These are phyloP conservation scores for Caiman crocodilus DNA, from an alignment of 2,797 vertebrate genomes.

Conservation along the genomic window DNA sequence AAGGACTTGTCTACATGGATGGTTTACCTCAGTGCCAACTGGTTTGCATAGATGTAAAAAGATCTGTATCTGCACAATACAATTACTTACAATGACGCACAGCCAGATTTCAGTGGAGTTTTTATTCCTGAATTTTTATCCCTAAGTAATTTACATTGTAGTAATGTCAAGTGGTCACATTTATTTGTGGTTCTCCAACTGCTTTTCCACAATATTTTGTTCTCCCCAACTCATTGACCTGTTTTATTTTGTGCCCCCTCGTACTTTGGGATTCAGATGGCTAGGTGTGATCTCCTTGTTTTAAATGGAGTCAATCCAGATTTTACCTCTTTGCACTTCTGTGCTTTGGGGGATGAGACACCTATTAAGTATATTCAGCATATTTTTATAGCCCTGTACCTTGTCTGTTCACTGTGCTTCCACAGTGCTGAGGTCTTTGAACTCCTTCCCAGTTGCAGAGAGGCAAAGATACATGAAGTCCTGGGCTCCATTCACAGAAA, in stretches of 20 bases:
- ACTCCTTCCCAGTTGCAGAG: too few species aligned
- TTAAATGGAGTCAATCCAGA: background rate
- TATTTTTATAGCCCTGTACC: background rate
- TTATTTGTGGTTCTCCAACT: background rate
- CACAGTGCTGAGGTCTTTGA: rapidly evolving
- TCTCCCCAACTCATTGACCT: conserved; percentile 16
- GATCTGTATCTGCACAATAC: background rate
- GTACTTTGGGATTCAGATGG: conserved; percentile 1
- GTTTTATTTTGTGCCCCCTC: conserved; percentile 8
- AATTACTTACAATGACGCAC: background rate
- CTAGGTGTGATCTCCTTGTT: background rate
- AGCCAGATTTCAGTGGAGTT: conserved; percentile 19
- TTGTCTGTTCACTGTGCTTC: background rate
- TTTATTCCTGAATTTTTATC: conserved; percentile 16
- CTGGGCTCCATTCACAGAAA: too few species aligned
- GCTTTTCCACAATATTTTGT: conserved; percentile 27
- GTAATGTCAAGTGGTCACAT: background rate
- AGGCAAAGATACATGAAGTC: too few species aligned
- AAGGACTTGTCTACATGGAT: background rate
- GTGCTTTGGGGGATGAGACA: background rate
- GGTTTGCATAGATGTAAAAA: background rate
- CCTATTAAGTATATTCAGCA: background rate
- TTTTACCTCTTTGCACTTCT: background rate
- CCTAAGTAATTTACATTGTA: background rate
- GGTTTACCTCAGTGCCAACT: conserved; percentile 20